phyloP scores from a whole-genome alignment of 2,888 invertebrate genomes.

The Cephalotes varians region DNA sequence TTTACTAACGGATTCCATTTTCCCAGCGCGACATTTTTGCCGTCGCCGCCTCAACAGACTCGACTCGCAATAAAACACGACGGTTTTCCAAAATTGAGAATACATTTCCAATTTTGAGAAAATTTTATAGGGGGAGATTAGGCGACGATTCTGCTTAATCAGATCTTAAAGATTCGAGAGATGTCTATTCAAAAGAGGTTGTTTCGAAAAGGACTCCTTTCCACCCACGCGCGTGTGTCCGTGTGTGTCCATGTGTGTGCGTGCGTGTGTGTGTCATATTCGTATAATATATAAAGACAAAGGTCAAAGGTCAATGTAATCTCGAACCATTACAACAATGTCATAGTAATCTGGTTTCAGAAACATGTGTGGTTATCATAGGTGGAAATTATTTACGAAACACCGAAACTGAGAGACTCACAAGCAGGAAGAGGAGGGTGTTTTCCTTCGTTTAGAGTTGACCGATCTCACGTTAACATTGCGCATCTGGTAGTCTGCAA shows the following conservation, averaged over 20 bases:
- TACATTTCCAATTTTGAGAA: background rate
- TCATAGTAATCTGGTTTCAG: slow-evolving; percentile 72
- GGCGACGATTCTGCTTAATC: background rate
- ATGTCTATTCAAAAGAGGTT: background rate
- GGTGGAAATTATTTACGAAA: slow-evolving; percentile 85
- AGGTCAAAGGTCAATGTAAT: slow-evolving; percentile 75
- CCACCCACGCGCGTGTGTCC: slow-evolving; percentile 19
- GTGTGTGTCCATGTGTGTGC: slow-evolving; percentile 46
- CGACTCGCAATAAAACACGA: slow-evolving; percentile 12
- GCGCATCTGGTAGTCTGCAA: slow-evolving; percentile 92
- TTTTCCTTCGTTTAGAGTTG: slow-evolving; percentile 90
- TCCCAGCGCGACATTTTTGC: background rate
- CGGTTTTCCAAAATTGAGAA: background rate
- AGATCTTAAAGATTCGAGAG: background rate
- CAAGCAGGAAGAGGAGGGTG: slow-evolving; percentile 90
- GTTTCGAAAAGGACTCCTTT: background rate
- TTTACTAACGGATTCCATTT: background rate
- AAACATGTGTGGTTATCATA: slow-evolving; percentile 79
- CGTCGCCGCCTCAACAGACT: slow-evolving; percentile 5
- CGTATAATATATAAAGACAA: slow-evolving; percentile 70
- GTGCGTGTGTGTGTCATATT: slow-evolving; percentile 12
- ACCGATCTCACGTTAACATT: slow-evolving; percentile 91
- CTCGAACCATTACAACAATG: slow-evolving; percentile 77
- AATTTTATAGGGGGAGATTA: background rate
- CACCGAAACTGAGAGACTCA: slow-evolving; percentile 88